These are phyloP conservation scores for Schrankia costaestrigalis DNA, from an alignment of 2,888 invertebrate species.

Conservation along the genomic window DNA sequence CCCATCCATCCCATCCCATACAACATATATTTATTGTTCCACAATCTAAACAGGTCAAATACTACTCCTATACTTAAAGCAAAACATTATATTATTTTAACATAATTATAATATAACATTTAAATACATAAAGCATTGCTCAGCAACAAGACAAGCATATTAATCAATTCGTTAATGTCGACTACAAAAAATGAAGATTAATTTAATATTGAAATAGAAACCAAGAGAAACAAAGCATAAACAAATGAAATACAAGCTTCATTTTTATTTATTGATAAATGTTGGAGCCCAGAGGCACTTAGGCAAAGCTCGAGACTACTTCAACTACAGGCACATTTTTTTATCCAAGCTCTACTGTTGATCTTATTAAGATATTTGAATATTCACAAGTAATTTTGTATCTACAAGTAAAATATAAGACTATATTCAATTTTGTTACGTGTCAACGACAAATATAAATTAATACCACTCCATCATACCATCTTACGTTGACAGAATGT, in stretches of 20 bases:
- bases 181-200: conserved; percentile 11
- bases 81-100: too few relatives aligned
- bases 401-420: conserved; percentile 26
- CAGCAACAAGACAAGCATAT: too few relatives aligned
- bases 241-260: conserved; percentile 1
- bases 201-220: conserved; percentile 1
- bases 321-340: conserved; percentile 3
- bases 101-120: too few relatives aligned
- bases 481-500: conserved; percentile 34
- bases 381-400: conserved; percentile 35
- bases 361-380: conserved; percentile 24
- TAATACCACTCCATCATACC: conserved; percentile 39
- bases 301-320: neutral
- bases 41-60: too few relatives aligned
- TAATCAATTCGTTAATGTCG: too few relatives aligned
- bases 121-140: too few relatives aligned
- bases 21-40: too few relatives aligned
- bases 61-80: too few relatives aligned
- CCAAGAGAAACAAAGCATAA: conserved; percentile 2
- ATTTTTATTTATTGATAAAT: conserved; percentile 4
- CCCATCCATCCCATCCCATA: too few relatives aligned
- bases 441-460: conserved; percentile 37
- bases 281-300: neutral
- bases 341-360: conserved; percentile 15
- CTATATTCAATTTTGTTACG: conserved; percentile 33